Evolutionary conservation across 1,140 invertebrate species (phyloP), one percentile per base, ranked within the genome.

Genomic region (Ips typographus): DNA sequence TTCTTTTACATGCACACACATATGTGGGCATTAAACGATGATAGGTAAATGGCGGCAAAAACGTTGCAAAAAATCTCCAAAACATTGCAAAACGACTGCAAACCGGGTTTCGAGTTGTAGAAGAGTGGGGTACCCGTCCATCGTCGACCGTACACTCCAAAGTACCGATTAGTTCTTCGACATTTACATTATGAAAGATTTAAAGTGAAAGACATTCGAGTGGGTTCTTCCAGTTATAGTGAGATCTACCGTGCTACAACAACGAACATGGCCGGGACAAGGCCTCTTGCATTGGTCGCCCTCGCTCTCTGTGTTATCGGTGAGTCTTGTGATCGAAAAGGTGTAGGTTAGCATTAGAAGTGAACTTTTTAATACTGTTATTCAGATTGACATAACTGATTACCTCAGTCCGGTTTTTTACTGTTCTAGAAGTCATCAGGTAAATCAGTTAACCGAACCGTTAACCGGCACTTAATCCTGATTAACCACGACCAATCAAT

Each of bases 161-260:
- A 47, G 41, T 22, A 22, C 22, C 22, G 22, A 22, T 70, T 63
- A 72, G 60, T 76, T 75, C 74, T 76, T 73, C 70, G 60, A 71
- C 68, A 74, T 72, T 75, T 72, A 62, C 70, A 72, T 69, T 63
- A 73, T 72, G 66, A 74, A 68, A 70, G 71, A 75, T 74, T 73
- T 72, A 70, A 74, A 76, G 75, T 76, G 72, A 76, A 76, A 76
- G 75, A 76, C 70, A 72, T 69, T 59, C 71, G 41, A 69, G 70
- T 65, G 64, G 68, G 63, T 39, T 53, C 55, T 58, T 53, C 42
- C 73, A 74, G 69, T 74, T 72, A 65, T 65, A 57, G 69, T 68
- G 72, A 62, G 65, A 58, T 68, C 65, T 64, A 65, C 66, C 62
- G 65, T 74, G 63, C 70, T 70, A 72, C 66, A 68, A 66, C 53